Conservation (phyloP, 2,888 invertebrate genomes). For the Erebia palarica region DNA sequence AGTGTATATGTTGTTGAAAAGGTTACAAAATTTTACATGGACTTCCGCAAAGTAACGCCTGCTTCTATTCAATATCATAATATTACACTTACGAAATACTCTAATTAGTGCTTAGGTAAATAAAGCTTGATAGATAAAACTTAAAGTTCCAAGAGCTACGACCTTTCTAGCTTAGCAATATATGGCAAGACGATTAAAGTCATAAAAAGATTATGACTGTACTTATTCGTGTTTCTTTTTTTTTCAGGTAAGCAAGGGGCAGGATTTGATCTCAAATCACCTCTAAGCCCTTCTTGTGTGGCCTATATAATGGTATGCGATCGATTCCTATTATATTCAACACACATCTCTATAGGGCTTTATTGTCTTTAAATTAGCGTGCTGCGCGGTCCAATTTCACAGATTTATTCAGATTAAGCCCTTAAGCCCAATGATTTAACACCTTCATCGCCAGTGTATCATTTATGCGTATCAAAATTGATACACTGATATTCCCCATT, state of each 20-base stretch:
- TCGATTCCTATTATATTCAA: slow-evolving; percentile 21
- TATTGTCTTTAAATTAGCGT: not conserved
- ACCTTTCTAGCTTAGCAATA: not conserved
- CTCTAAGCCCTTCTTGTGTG: slow-evolving; percentile 54
- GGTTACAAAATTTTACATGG: too few relatives aligned
- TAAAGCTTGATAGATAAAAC: too few relatives aligned
- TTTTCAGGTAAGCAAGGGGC: slow-evolving; percentile 39
- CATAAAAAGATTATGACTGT: not conserved
- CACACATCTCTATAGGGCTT: not conserved
- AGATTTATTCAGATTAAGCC: not conserved
- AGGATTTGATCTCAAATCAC: slow-evolving; percentile 58
- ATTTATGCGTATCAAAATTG: too few relatives aligned
- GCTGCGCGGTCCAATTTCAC: not conserved
- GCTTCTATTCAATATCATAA: too few relatives aligned
- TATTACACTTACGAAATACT: too few relatives aligned
- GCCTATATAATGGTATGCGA: slow-evolving; percentile 40
- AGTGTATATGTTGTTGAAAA: too few relatives aligned
- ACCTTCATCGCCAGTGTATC: too few relatives aligned
- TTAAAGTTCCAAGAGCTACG: too few relatives aligned
- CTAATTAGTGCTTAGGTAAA: too few relatives aligned
- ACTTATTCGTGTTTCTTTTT: slow-evolving; percentile 9
- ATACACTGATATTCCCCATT: too few relatives aligned
- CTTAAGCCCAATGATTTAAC: not conserved
- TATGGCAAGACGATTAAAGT: too few relatives aligned
- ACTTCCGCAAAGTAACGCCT: too few relatives aligned